Conservation (phyloP, 2,797 vertebrate genomes). For the Nyctalus aviator region DNA sequence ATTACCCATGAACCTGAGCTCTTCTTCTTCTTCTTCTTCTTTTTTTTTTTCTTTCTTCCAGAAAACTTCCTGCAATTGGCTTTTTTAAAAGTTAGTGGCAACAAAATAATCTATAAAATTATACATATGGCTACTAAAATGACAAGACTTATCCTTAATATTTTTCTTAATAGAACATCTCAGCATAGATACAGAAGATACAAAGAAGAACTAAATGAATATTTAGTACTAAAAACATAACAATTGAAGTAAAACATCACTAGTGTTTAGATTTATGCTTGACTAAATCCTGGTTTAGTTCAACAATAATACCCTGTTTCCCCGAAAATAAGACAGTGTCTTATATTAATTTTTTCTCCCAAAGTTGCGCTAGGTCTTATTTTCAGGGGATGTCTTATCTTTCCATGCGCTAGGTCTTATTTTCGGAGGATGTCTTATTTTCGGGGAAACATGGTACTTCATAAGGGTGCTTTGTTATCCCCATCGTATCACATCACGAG, state of each 20-base stretch:
- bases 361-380: too few species aligned
- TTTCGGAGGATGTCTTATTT: too few species aligned
- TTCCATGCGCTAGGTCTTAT: too few species aligned
- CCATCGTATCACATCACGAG: not conserved
- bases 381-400: too few species aligned
- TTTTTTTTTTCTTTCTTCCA: not conserved
- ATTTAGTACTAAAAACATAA: not conserved
- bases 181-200: conserved; percentile 10
- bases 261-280: not conserved
- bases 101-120: not conserved
- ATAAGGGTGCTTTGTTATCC: not conserved
- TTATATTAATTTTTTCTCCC: too few species aligned
- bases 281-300: not conserved
- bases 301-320: too few species aligned
- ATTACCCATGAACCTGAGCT: not conserved
- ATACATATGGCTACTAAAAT: conserved; percentile 6
- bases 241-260: not conserved
- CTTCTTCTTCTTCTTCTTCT: not conserved
- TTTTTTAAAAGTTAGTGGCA: conserved; percentile 38
- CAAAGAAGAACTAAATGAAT: conserved; percentile 22
- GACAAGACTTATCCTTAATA: not conserved
- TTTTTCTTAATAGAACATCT: conserved; percentile 17
- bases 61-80: conserved; percentile 11
- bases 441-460: too few species aligned
- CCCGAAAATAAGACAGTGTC: too few species aligned